Evolutionary conservation across 2,888 invertebrate genomes (phyloP).

Genomic region (Agriotes lineatus): DNA sequence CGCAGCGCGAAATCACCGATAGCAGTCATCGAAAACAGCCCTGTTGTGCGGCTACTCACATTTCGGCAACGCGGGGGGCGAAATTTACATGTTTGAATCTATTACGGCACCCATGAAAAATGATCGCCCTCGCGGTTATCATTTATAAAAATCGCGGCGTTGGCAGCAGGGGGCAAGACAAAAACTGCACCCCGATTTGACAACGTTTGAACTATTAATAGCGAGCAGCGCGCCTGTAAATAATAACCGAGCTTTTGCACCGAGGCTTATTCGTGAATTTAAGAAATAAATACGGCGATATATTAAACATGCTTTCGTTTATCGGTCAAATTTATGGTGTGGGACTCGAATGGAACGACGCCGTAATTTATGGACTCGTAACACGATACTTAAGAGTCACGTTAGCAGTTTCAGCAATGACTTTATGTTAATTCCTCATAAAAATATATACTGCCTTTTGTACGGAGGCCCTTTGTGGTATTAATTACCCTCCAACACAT

Average conservation of each 20-base stretch:
- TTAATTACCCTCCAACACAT: constrained; percentile 17
- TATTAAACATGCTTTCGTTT: constrained; percentile 61
- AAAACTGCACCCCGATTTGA: constrained; percentile 29
- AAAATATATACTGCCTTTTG: constrained; percentile 40
- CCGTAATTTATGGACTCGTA: constrained; percentile 60
- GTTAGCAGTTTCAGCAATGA: constrained; percentile 56
- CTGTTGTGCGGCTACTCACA: constrained; percentile 22
- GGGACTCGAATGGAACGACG: constrained; percentile 59
- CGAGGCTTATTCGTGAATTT: constrained; percentile 55
- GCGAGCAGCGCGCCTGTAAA: constrained; percentile 28
- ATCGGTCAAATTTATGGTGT: constrained; percentile 62
- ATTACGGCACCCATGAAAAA: constrained; percentile 41
- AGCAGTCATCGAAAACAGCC: constrained; percentile 25
- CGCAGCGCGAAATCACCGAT: not conserved
- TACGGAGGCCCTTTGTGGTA: constrained; percentile 12
- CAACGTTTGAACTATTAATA: constrained; percentile 30
- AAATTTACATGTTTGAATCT: constrained; percentile 42
- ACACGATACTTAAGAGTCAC: constrained; percentile 63
- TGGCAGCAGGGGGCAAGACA: constrained; percentile 38
- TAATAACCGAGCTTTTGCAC: constrained; percentile 31
- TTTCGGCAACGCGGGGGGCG: constrained; percentile 22
- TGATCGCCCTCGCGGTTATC: constrained; percentile 39
- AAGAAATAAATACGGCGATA: constrained; percentile 58
- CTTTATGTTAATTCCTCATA: constrained; percentile 56
- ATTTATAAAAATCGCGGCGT: constrained; percentile 42